Evolutionary conservation across 1,140 invertebrate genomes (phyloP).

Genomic region (Linepithema humile): DNA sequence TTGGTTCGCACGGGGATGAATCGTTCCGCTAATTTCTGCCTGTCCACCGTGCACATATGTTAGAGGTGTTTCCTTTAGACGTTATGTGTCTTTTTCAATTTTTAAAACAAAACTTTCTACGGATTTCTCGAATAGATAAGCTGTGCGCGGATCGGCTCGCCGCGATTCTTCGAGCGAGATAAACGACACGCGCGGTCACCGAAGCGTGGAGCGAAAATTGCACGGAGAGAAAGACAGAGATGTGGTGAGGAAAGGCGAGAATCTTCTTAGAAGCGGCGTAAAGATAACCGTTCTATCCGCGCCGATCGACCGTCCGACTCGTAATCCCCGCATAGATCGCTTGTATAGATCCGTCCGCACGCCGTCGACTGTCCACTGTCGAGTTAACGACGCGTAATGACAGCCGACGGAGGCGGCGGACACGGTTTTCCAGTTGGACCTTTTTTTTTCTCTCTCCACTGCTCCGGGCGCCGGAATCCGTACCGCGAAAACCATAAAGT

Average conservation of each 20-base stretch:
- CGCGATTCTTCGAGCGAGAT: slow-evolving; percentile 2
- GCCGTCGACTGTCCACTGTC: slow-evolving; percentile 70
- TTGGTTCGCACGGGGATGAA: neutral
- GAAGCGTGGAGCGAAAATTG: slow-evolving; percentile 30
- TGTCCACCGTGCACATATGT: no score
- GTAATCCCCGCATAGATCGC: slow-evolving; percentile 55
- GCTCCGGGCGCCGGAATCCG: slow-evolving; percentile 3
- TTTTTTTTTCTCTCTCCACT: slow-evolving; percentile 24
- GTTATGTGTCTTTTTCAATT: no score
- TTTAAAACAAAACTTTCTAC: neutral
- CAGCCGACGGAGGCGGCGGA: slow-evolving; percentile 66
- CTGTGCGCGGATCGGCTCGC: neutral
- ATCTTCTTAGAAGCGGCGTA: slow-evolving; percentile 69
- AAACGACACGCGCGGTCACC: neutral
- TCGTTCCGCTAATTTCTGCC: no score
- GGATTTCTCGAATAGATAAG: neutral
- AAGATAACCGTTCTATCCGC: slow-evolving; percentile 73
- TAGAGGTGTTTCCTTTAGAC: no score
- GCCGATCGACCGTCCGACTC: slow-evolving; percentile 10
- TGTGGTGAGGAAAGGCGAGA: slow-evolving; percentile 33
- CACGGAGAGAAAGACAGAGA: neutral
- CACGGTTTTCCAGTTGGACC: slow-evolving; percentile 52
- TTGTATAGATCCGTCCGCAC: slow-evolving; percentile 15
- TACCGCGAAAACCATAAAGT: slow-evolving; percentile 68
- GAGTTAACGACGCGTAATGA: slow-evolving; percentile 72